phyloP scores from a whole-genome alignment of 1,140 invertebrate genomes.

The Dryas iulia region DNA sequence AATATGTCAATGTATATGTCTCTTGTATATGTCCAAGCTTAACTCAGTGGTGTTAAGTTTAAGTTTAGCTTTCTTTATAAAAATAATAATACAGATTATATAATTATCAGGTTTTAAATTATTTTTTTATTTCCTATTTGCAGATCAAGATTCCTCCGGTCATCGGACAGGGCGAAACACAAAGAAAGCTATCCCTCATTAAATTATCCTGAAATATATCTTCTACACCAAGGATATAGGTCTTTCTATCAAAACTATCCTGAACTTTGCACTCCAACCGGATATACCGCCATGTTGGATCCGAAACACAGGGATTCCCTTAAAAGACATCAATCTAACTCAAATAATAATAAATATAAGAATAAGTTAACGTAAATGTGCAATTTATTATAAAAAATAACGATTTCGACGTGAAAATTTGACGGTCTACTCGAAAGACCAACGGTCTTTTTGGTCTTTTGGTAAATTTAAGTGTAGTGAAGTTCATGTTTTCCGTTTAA shows the following conservation, averaged over 20 bases:
- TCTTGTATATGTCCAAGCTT: too few species aligned
- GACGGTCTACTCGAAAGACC: constrained; percentile 25
- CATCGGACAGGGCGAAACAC: constrained; percentile 91
- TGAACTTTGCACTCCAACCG: constrained; percentile 84
- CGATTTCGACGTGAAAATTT: neutral
- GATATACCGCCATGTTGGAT: constrained; percentile 70
- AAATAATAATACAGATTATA: neutral
- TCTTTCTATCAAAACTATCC: constrained; percentile 89
- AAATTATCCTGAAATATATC: constrained; percentile 96
- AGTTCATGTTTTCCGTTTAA: neutral
- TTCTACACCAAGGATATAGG: constrained; percentile 97
- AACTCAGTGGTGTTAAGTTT: too few species aligned
- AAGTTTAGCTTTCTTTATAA: neutral
- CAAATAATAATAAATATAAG: constrained; percentile 27
- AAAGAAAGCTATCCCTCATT: constrained; percentile 92
- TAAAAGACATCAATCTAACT: constrained; percentile 38
- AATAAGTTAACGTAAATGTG: constrained; percentile 38
- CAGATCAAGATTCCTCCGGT: constrained; percentile 92
- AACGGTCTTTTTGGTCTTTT: neutral
- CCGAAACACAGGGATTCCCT: constrained; percentile 45
- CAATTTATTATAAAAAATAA: constrained; percentile 16
- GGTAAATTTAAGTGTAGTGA: neutral
- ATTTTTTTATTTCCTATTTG: too few species aligned
- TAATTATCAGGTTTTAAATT: too few species aligned
- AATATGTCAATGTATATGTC: too few species aligned